A percentile compares a stretch with the other conserved stretches of the same genome.
phyloP scores from a whole-genome alignment of 2,113 vertebrate genomes.

The Phrynosoma blainvillii region DNA sequence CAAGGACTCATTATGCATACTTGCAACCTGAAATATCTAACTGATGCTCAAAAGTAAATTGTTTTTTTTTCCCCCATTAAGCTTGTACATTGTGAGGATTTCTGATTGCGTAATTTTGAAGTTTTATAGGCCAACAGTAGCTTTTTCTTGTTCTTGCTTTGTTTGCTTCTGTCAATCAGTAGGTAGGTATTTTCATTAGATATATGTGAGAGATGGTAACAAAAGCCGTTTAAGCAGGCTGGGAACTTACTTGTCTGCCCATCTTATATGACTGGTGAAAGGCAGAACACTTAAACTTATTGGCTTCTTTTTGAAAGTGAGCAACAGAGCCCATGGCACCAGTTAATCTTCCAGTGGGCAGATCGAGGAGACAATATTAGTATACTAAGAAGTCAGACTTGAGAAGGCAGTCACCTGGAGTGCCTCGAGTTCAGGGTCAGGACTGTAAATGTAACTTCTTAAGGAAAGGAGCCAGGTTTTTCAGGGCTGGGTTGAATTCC shows the following conservation, averaged over 20 bases:
- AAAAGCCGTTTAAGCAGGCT: not conserved
- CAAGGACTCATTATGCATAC: too few relatives aligned
- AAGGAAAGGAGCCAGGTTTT: not conserved
- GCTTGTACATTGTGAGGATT: not conserved
- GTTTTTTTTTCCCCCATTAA: not conserved
- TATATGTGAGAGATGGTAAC: not conserved
- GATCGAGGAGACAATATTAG: not conserved
- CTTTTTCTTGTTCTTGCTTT: not conserved
- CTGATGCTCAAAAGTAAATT: not conserved
- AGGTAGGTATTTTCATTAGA: not conserved
- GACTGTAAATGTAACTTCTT: not conserved
- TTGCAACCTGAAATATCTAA: not conserved
- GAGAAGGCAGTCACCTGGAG: constrained; percentile 11
- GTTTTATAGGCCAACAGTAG: not conserved
- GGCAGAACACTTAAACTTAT: fast-evolving
- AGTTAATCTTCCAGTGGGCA: constrained; percentile 42
- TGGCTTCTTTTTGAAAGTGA: not conserved
- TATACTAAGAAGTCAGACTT: not conserved
- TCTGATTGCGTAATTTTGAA: not conserved
- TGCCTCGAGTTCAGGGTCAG: constrained; percentile 27
- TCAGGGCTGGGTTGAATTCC: not conserved
- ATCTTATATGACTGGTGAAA: not conserved
- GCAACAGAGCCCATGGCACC: not conserved
- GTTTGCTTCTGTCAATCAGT: not conserved
- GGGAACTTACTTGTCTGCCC: not conserved